Base-by-base conservation (phyloP, 1,140 invertebrate genomes). In the Caerostris darwini region DNA sequence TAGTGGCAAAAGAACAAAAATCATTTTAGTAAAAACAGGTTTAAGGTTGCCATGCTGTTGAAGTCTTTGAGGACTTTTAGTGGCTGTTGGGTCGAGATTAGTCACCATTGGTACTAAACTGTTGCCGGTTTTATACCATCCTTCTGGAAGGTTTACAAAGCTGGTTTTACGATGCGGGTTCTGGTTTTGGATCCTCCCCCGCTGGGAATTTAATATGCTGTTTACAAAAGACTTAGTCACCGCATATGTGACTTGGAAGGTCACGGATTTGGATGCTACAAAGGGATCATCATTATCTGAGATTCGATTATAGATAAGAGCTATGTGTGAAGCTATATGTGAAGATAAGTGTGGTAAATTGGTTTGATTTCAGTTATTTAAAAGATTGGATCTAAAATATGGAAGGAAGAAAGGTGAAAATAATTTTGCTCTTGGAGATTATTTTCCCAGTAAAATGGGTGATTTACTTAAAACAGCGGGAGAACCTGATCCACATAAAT, bases 141-240 rank as follows among this genome's bases (percentile, higher is more conserved):
- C 12, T 54, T 19, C 17, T 53, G n/a, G 34, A 81, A 81, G 57
- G 57, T 58, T 59, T 85, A 58, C 83, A 17, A 34, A 85, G 83
- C 14, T 19, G 83, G 54, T 58, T 82, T 85, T 85, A 85, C 56
- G 83, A 85, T 85, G 12, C 8, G 71, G 57, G 83, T 58, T 85
- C 83, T 85, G 83, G 56, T 85, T 85, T 58, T 58, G 54, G 83
- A 8, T 58, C 56, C 83, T 34, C 83, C 19, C 83, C 83, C 83
- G 83, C 53, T 59, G 83, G 3, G 83, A 57, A 85, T 85, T 58
- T 85, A 85, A 85, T 85, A 59, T 85, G 54, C 83, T 85, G 83
- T 85, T 85, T 85, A 85, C 56, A 85, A 59, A 77, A 85, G 83
- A n/a, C n/a, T 14, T 14, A 59, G 7, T 34, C 34, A 34, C 34